Conservation (phyloP, 2,888 invertebrate species). For the Drosophila quinaria region DNA sequence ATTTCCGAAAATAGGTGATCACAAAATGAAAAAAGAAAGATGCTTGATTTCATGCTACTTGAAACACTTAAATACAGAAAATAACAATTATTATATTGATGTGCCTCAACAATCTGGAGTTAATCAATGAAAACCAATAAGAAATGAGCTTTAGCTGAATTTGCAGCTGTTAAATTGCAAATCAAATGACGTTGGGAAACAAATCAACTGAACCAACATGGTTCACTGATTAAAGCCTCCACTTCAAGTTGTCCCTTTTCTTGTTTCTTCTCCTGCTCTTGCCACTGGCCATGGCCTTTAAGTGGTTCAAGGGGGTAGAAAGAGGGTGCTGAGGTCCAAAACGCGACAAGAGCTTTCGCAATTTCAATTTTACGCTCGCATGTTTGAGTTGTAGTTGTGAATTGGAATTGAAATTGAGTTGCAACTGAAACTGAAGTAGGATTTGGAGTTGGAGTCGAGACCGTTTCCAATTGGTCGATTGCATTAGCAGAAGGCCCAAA, state of each 20-base stretch:
- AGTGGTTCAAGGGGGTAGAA: not conserved
- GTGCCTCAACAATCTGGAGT: not conserved
- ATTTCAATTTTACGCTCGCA: conserved; percentile 27
- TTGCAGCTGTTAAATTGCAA: conserved; percentile 39
- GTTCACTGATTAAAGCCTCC: conserved; percentile 29
- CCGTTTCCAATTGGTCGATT: conserved; percentile 45
- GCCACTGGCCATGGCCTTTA: not conserved
- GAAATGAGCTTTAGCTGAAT: not conserved
- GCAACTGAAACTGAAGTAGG: not conserved
- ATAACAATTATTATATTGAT: conserved; percentile 1
- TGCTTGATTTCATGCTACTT: no score
- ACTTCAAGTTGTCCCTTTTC: not conserved
- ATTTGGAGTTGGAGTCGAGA: not conserved
- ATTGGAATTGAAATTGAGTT: conserved; percentile 12
- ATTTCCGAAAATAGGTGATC: no score
- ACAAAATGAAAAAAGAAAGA: no score
- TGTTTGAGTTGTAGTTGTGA: conserved; percentile 20
- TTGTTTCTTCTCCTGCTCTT: not conserved
- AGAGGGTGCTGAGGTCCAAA: not conserved
- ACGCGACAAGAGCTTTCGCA: conserved; percentile 30
- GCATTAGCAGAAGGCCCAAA: conserved; percentile 41
- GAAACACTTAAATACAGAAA: not conserved
- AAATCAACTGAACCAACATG: conserved; percentile 27
- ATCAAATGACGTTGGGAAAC: conserved; percentile 19
- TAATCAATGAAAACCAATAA: not conserved